These are phyloP conservation scores for Acropternis orthonyx DNA, from an alignment of 2,797 vertebrate genomes.

Conservation along the genomic window DNA sequence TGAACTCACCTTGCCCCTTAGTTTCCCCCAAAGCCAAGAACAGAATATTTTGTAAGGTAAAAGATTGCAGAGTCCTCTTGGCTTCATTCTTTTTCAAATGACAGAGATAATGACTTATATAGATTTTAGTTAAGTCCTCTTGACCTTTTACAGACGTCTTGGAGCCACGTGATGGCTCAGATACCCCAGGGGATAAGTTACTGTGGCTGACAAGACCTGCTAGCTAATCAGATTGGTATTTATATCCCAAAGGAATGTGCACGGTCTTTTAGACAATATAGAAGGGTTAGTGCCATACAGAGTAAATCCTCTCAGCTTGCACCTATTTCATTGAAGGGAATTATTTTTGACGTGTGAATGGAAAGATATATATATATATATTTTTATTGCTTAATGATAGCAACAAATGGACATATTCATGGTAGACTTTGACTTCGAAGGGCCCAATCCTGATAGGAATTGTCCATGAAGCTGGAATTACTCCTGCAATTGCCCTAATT, in stretches of 20 bases:
- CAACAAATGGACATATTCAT: background rate
- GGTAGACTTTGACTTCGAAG: background rate
- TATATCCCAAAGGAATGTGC: conserved; percentile 56
- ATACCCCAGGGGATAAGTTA: conserved; percentile 42
- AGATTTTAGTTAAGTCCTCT: conserved; percentile 48
- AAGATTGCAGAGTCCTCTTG: background rate
- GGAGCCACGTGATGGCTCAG: conserved; percentile 30
- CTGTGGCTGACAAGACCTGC: conserved; percentile 57
- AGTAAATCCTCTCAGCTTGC: background rate
- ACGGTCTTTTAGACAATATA: conserved; percentile 48
- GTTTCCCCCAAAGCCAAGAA: background rate
- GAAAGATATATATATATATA: background rate
- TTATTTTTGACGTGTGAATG: background rate
- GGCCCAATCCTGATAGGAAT: background rate
- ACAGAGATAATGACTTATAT: conserved; percentile 23
- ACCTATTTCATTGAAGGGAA: background rate
- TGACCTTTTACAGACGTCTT: conserved; percentile 55
- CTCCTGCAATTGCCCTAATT: background rate
- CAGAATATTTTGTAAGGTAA: background rate
- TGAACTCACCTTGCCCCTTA: conserved; percentile 36
- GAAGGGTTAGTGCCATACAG: background rate
- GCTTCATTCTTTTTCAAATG: conserved; percentile 1
- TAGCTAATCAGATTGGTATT: conserved; percentile 69
- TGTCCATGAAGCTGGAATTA: background rate
- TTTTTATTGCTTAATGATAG: background rate